Percentiles rank a stretch among this genome's conserved stretches.
Conservation (phyloP, 2,888 invertebrate species). For the Cephus nigrinus region DNA sequence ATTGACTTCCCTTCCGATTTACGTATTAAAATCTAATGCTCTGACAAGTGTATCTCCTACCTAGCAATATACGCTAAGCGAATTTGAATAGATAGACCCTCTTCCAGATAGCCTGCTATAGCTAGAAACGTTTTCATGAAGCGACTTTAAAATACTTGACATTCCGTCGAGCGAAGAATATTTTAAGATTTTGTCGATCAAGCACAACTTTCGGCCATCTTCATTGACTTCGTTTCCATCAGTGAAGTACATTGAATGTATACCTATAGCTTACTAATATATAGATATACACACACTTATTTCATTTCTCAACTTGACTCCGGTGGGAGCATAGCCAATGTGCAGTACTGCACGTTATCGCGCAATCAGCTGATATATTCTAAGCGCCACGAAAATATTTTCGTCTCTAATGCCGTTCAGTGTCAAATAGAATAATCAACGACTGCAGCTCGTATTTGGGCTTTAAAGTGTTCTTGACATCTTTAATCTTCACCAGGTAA, state of each 20-base stretch:
- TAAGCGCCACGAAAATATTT: neutral
- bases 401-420: neutral
- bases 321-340: neutral
- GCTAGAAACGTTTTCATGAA: too few species aligned
- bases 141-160: too few species aligned
- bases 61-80: too few species aligned
- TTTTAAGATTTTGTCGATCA: too few species aligned
- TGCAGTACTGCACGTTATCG: neutral
- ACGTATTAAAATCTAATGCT: too few species aligned
- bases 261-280: neutral
- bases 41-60: too few species aligned
- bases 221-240: too few species aligned
- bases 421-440: neutral
- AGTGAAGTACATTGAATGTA: neutral
- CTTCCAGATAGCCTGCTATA: too few species aligned
- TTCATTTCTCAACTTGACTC: neutral
- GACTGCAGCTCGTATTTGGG: neutral
- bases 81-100: too few species aligned
- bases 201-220: too few species aligned
- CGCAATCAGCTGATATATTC: neutral
- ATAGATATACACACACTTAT: neutral
- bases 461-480: neutral
- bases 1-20: too few species aligned
- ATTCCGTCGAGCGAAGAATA: too few species aligned
- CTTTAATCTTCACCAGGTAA: neutral